Base-by-base conservation (phyloP, 2,888 invertebrate species). In the Tiphia femorata region DNA sequence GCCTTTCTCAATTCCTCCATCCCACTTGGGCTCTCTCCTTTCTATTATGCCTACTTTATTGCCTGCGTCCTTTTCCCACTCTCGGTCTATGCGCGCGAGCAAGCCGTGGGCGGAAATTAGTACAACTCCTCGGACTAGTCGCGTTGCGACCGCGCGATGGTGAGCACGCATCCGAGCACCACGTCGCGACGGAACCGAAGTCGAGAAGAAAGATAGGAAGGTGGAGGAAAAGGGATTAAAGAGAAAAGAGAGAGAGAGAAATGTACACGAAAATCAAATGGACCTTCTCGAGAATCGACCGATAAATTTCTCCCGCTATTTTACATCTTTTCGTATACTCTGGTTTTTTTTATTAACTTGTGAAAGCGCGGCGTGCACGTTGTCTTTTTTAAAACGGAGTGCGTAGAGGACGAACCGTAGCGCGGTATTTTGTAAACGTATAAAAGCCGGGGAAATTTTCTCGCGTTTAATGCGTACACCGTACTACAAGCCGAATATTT, bases 51-150 rank as follows among this genome's bases (percentile, higher is more conserved):
- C 10, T 21, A 23, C 42, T 37, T 23, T 46, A 30, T 44, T 41
- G 56, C 43, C 43, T 41, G 14, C 41, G 42, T 20, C 38, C 17
- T 27, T 23, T 46, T 33, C 50, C 10, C 29, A n/a, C 14, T 7
- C 38, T 42, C 37, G 14, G 20, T 29, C 5, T 30, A 14, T 41
- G 19, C 48, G 49, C 37, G 49, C 54, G 51, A 51, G 65, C 71
- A 63, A 59, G 64, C 71, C 69, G 78, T 78, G 78, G 77, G 77
- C 76, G 78, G 78, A 78, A 77, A 77, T 77, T 76, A 73, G 72
- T 73, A 75, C 71, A 78, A 76, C 76, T 75, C 71, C 73, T 73
- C 73, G 71, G 72, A 70, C 79, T 76, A 74, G 77, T 79, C 72
- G 70, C 67, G 58, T 68, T 58, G 66, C 58, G 67, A 58, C 62